Evolutionary conservation across 2,797 vertebrate species (phyloP), one percentile per base, ranked within the genome.

Genomic region (Phoxinus dragarum): DNA sequence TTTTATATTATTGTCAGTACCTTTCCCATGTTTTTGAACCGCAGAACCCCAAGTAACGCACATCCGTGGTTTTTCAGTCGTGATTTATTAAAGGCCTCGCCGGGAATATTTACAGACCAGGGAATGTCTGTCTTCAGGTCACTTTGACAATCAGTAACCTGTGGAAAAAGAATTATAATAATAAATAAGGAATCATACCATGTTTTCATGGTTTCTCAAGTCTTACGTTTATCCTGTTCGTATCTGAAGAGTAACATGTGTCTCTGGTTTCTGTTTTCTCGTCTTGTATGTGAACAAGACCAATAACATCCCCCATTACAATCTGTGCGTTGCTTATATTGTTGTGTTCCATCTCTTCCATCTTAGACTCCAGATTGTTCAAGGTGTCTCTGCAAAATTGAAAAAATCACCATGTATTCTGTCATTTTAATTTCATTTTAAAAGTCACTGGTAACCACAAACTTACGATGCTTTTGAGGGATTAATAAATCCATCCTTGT

Each of bases 251-350:
- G 69, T 89, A 42, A 44, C 23, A 84, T 61, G 88, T 36, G 10
- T 73, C 21, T 69, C 0, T 77, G 34, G 88, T 21, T 6, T 76
- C 3, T 6, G 21, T 31, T 12, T n/a, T 0, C 0, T 3, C 2
- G 1, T 56, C 1, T 7, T 93, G 88, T 76, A 85, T 88, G 5
- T 4, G 4, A 10, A 91, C 59, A 76, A 89, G 0, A 5, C 93
- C 92, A 71, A n/a, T 89, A 1, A 88, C 31, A 0, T 68, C 0
- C 2, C 89, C 90, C 0, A 71, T 19, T 16, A 1, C 12, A 64
- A 93, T 10, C n/a, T 0, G 0, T n/a, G 47, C 86, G 34, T 17
- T 71, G 11, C 1, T 84, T 52, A 1, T 0, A 6, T 79, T 67
- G 0, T 68, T 75, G 0, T 49, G 2, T 9, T 19, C 76, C 86